A percentile compares a stretch with the other conserved stretches of the same genome.
phyloP scores from a whole-genome alignment of 2,113 vertebrate genomes.

The Mohoua ochrocephala region DNA sequence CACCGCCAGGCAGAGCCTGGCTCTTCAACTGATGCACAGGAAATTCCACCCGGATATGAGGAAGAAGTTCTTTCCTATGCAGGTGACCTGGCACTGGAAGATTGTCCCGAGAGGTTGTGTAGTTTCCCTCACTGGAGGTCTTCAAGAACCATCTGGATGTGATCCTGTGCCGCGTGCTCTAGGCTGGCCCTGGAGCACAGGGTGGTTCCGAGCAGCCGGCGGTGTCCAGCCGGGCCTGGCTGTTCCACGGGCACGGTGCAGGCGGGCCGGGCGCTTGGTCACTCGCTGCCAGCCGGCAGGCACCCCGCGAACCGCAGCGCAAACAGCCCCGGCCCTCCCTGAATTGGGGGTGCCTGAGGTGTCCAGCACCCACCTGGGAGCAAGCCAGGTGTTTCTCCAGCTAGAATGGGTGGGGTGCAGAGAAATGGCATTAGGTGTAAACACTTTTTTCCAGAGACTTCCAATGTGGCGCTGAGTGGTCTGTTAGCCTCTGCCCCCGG shows the following conservation, averaged over 20 bases:
- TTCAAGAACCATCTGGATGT: not conserved
- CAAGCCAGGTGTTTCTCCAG: too few species aligned
- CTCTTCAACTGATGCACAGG: not conserved
- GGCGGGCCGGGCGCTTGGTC: fast-evolving
- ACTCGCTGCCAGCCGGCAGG: fast-evolving
- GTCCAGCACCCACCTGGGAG: fast-evolving
- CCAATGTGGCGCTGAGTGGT: too few species aligned
- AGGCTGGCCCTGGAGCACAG: not conserved
- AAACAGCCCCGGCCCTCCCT: fast-evolving
- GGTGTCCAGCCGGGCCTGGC: not conserved
- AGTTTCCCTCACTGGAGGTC: not conserved
- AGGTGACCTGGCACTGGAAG: not conserved
- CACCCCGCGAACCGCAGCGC: fast-evolving
- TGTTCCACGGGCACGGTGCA: fast-evolving
- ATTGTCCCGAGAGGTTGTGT: not conserved
- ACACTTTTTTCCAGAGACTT: not conserved
- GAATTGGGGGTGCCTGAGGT: fast-evolving
- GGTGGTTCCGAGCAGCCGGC: not conserved
- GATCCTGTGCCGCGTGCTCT: not conserved
- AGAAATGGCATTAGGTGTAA: too few species aligned
- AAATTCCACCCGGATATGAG: not conserved
- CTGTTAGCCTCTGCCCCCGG: not conserved
- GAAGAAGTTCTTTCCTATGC: too few species aligned
- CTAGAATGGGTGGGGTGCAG: too few species aligned
- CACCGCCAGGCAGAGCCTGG: not conserved